Evolutionary conservation across 2,888 invertebrate genomes (phyloP), one percentile per base, ranked within the genome.

Genomic region (Prenolepis imparis): DNA sequence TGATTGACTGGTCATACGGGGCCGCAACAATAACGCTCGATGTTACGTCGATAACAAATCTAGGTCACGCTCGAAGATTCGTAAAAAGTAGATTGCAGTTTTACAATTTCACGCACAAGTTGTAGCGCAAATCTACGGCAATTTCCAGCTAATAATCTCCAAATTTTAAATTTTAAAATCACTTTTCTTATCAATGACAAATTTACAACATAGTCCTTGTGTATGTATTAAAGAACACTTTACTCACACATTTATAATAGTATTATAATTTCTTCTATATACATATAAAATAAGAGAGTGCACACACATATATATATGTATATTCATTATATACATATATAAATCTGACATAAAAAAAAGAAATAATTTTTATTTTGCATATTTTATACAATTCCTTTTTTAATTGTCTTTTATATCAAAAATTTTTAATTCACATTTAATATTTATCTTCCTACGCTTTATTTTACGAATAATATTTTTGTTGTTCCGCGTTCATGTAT

Each of bases 21-120:
- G 12, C 59, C 78, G 72, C 59, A 70, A 80, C 78, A 80, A 80
- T 80, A 70, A 70, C 59, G 72, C 59, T 80, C 70, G 72, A 70
- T 80, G 70, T 80, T 80, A 80, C 78, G 78, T 70, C 78, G 70
- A 80, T 80, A 80, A 59, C 72, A 80, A n/a, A 80, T 80, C 72
- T 70, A 44, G 78, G 78, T 80, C 78, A 80, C 72, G 59, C 70
- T 59, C 24, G 44, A 80, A 61, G 78, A 80, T 70, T 80, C 44
- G 59, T 70, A 80, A 80, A 78, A 78, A 80, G 72, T 70, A 32
- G 36, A 80, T 80, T 80, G 78, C 70, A 80, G 72, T 80, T 80
- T 59, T 59, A 80, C 78, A 70, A 80, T 80, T 80, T 70, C 59
- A 32, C 59, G 36, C 59, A 59, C 44, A 59, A 70, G 70, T 67